phyloP scores from a whole-genome alignment of 2,113 vertebrate genomes.

The Dolichallabes microphthalmus region DNA sequence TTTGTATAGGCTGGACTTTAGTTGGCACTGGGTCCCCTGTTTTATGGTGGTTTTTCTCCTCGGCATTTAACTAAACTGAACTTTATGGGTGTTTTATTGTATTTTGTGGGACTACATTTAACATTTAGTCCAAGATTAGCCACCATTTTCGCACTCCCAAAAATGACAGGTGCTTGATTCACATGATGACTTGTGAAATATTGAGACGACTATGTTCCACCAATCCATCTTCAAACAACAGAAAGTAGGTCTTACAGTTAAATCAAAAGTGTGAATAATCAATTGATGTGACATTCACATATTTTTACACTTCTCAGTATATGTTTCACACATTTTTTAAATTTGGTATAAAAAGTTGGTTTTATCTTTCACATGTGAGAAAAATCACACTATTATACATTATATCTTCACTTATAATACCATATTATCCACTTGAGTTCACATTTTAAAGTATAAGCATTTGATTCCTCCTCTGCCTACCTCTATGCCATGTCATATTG shows the following conservation, averaged over 20 bases:
- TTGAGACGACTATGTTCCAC: neutral
- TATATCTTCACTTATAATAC: neutral
- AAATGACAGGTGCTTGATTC: neutral
- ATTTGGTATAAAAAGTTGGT: too few relatives aligned
- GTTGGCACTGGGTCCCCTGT: neutral
- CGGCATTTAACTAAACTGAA: neutral
- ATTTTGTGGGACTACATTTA: neutral
- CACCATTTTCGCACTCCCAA: too few relatives aligned
- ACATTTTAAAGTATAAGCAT: neutral
- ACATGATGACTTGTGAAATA: neutral
- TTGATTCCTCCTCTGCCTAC: neutral
- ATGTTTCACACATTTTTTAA: neutral
- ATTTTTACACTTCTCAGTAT: neutral
- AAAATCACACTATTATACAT: too few relatives aligned
- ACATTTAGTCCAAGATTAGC: neutral
- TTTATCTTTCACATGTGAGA: neutral
- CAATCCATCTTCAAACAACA: neutral
- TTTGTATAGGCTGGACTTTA: neutral
- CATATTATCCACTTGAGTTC: neutral
- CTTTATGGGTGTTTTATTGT: neutral
- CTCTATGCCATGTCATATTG: neutral
- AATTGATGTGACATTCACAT: neutral
- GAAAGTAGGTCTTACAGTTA: neutral
- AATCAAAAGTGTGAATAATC: neutral
- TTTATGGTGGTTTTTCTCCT: neutral